Evolutionary conservation across 2,113 vertebrate species (phyloP).

Genomic region (Geothlypis trichas): DNA sequence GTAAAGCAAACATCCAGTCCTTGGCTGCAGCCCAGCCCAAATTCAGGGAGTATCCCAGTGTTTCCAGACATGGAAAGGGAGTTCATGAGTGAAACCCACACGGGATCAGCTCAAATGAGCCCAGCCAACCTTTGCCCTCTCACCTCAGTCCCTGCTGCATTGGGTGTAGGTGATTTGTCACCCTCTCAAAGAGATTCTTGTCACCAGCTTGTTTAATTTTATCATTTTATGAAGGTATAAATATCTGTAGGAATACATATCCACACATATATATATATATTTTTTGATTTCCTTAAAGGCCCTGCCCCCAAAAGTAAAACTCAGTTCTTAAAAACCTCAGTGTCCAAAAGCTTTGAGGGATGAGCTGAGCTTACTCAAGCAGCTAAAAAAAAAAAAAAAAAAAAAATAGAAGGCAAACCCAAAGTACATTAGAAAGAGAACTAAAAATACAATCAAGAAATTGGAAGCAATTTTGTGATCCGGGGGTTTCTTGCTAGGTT

Average conservation of each 20-base stretch:
- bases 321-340: background rate
- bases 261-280: background rate
- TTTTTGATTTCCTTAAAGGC: background rate
- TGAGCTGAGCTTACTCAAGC: background rate
- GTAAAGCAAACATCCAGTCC: background rate
- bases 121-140: background rate
- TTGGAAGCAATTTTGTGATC: background rate
- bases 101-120: background rate
- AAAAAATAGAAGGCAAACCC: background rate
- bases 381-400: background rate
- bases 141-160: background rate
- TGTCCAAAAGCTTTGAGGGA: background rate
- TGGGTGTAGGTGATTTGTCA: background rate
- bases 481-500: conserved; percentile 16
- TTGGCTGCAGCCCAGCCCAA: background rate
- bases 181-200: background rate
- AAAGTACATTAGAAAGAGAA: background rate
- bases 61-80: background rate
- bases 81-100: background rate
- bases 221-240: background rate
- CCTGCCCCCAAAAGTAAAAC: background rate
- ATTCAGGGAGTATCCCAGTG: background rate
- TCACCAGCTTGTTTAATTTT: background rate
- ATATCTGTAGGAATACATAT: background rate
- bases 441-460: background rate